These are phyloP conservation scores for cattle (Bos taurus) DNA, from an alignment of 2,113 vertebrate species.

Conservation along the genomic window ARS-UCD2.0 NC_037357.1:79626501-79627000, in stretches of 20 bases:
- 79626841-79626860: too few relatives aligned
- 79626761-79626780: neutral
- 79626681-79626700: neutral
- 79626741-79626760: neutral
- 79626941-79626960: too few relatives aligned
- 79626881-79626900: too few relatives aligned
- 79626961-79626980: too few relatives aligned
- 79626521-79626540: neutral
- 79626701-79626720: neutral
- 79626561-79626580: neutral
- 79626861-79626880: too few relatives aligned
- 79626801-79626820: neutral
- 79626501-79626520: neutral
- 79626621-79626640: neutral
- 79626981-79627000: too few relatives aligned
- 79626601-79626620: neutral
- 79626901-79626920: too few relatives aligned
- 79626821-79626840: neutral
- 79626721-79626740: neutral
- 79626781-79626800: neutral
- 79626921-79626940: too few relatives aligned
- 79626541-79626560: neutral
- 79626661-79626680: neutral
- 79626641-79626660: neutral
- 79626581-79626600: fast-evolving